Evolutionary conservation across 2,797 vertebrate species (phyloP), one percentile per base, ranked within the genome.

Genomic region (Nasua narica): DNA sequence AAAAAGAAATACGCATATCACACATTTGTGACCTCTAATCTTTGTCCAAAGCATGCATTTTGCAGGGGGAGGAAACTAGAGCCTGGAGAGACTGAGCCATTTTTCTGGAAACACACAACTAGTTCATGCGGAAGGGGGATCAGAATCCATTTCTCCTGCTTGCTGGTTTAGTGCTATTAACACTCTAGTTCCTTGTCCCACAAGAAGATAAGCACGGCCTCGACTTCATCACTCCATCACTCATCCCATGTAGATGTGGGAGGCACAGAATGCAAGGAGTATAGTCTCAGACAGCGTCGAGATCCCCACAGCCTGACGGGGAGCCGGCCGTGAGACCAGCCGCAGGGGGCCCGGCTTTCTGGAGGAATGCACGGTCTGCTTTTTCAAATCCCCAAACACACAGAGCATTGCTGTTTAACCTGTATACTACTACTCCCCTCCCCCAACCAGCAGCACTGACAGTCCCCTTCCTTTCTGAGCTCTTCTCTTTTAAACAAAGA

Each of bases 221-320:
- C 48, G 37, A n/a, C 32, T 78, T n/a, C 3, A 4, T 76, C 19
- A 52, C 46, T 48, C 29, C 0, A 1, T n/a, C 50, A 16, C 19
- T 74, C 27, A 40, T 58, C 90, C 90, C 16, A 43, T 27, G 29
- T 1, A 46, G 10, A 19, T 7, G 84, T 2, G 43, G 7, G 50
- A 93, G 19, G 77, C n/a, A 6, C 10, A 9, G 52, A 40, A 50
- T 7, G 4, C n/a, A 43, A 40, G 21, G 12, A 29, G 60, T 4
- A 29, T 10, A 9, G 9, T 32, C 19, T 23, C 1, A 0, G 23
- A 48, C 3, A 29, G 37, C 74, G n/a, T 50, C 10, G 0, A 10
- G 46, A 50, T 27, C 21, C 52, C 54, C 32, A 27, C 7, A 70
- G 23, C 21, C 37, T 58, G n/a, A 15, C 7, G 19, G 25, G 35